Percentiles rank a stretch among this genome's conserved stretches.
Conservation (phyloP, 2,888 invertebrate genomes). For the Torymus auratus region DNA sequence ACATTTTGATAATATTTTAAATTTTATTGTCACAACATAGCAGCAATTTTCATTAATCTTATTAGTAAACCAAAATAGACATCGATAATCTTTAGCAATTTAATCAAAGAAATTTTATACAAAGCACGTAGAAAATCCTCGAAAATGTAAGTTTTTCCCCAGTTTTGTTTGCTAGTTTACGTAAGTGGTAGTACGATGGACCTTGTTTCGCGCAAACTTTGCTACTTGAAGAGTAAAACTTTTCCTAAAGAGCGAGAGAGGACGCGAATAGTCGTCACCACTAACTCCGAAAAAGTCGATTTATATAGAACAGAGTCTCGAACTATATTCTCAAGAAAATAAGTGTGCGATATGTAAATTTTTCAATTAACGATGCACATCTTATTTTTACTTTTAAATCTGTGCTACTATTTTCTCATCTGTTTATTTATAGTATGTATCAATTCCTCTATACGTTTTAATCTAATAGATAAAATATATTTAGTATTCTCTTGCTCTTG, state of each 20-base stretch:
- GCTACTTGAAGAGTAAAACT: constrained; percentile 35
- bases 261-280: constrained; percentile 29
- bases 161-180: constrained; percentile 30
- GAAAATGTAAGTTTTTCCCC: constrained; percentile 18
- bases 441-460: too few species aligned
- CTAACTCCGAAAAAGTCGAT: constrained; percentile 29
- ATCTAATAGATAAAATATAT: too few species aligned
- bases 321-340: constrained; percentile 10
- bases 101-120: constrained; percentile 22
- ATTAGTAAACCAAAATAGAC: too few species aligned
- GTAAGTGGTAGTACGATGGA: constrained; percentile 32
- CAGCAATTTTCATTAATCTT: too few species aligned
- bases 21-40: too few species aligned
- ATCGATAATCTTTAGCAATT: background rate
- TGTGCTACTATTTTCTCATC: too few species aligned
- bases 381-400: background rate
- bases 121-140: constrained; percentile 1
- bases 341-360: constrained; percentile 26
- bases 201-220: constrained; percentile 47
- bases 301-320: constrained; percentile 10
- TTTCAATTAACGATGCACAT: constrained; percentile 38
- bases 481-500: too few species aligned
- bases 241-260: constrained; percentile 19
- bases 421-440: too few species aligned
- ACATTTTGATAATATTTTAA: too few species aligned